These are phyloP conservation scores for Circaetus gallicus DNA, from an alignment of 2,113 vertebrate genomes.

Conservation along the genomic window DNA sequence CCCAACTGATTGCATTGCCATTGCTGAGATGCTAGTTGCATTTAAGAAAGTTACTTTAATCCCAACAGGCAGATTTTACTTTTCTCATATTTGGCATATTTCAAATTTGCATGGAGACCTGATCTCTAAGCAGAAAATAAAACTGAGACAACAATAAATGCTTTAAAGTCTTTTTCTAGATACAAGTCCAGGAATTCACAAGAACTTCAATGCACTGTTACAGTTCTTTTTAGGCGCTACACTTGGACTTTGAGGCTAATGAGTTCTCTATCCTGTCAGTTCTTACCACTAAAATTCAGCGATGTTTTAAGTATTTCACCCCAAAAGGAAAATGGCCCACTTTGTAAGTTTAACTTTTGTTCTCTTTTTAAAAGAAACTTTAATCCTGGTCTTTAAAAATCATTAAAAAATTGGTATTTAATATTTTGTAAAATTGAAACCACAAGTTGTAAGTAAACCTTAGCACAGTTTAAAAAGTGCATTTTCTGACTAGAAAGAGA, in stretches of 20 bases:
- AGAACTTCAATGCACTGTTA: background rate
- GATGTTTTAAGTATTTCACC: slow-evolving; percentile 27
- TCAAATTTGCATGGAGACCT: background rate
- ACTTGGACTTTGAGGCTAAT: slow-evolving; percentile 1
- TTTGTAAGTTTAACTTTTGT: slow-evolving; percentile 25
- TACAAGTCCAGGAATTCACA: background rate
- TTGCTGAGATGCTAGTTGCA: background rate
- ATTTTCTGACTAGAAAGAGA: background rate
- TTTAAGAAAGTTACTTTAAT: background rate
- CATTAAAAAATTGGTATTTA: background rate
- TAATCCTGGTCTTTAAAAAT: background rate
- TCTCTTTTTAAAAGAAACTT: background rate
- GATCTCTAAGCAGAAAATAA: background rate
- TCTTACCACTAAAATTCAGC: slow-evolving; percentile 1
- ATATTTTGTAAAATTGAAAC: background rate
- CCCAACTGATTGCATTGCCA: background rate
- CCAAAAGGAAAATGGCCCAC: background rate
- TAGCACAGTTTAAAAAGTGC: background rate
- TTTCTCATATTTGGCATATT: background rate
- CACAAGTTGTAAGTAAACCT: background rate
- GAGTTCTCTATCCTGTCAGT: slow-evolving; percentile 28
- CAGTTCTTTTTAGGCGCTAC: slow-evolving; percentile 5
- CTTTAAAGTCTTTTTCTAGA: slow-evolving; percentile 4
- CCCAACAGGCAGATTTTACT: background rate
- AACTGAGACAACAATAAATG: background rate